Percentiles rank a stretch among this genome's conserved stretches.
Evolutionary conservation across 2,797 vertebrate genomes (phyloP).

Genomic region (Labeo calbasu): DNA sequence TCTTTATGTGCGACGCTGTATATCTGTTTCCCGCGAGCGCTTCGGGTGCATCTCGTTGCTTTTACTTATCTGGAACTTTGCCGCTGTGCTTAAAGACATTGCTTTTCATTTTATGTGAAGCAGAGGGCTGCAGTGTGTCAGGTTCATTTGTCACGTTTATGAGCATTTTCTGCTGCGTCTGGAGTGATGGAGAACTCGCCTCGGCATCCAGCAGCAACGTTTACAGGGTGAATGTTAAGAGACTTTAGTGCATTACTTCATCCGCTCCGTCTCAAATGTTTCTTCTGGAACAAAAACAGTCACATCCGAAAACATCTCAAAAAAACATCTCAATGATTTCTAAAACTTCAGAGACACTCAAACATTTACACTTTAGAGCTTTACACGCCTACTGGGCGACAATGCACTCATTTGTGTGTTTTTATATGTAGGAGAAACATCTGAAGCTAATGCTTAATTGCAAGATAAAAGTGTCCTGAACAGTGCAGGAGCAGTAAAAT

Average conservation of each 20-base stretch:
- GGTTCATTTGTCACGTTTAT: constrained; percentile 26
- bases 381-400: not conserved
- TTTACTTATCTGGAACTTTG: constrained; percentile 10
- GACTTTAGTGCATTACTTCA: not conserved
- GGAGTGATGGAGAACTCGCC: not conserved
- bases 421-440: not conserved
- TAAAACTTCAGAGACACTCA: not conserved
- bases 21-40: not conserved
- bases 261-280: not conserved
- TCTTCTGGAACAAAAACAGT: not conserved
- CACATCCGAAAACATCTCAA: not conserved
- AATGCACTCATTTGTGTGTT: not conserved
- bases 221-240: not conserved
- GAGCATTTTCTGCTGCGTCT: not conserved
- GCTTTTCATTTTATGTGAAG: constrained; percentile 23
- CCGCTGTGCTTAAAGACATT: not conserved
- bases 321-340: not conserved
- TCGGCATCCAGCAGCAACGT: not conserved
- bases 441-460: not conserved
- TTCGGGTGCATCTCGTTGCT: not conserved
- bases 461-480: not conserved
- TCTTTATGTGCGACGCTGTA: not conserved
- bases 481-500: not conserved
- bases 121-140: not conserved
- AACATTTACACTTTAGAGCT: not conserved